Evolutionary conservation across 2,113 vertebrate genomes (phyloP), one percentile per base, ranked within the genome.

Genomic region (Struthidea cinerea): DNA sequence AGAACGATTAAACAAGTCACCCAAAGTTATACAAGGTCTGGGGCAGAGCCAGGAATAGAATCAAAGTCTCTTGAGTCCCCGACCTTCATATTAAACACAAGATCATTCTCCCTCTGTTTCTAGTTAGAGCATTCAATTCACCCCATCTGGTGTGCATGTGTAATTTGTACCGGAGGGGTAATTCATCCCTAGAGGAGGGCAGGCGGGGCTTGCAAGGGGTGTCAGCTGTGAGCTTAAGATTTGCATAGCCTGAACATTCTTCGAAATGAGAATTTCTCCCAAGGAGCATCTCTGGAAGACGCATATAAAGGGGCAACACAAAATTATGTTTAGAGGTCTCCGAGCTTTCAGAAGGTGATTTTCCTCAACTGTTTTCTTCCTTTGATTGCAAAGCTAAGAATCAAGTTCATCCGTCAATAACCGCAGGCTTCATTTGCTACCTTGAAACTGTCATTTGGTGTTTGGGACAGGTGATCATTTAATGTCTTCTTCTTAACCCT

Each of bases 21-120:
- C 95, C 94, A 96, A 96, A 97, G 94, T 96, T 96, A 96, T 95
- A 94, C 96, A 96, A 97, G 92, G 94, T 95, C 94, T 96, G 93
- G 87, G 93, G 82, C 85, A 96, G 79, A 93, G 85, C 95, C 93
- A 97, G 92, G 85, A 96, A 96, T 94, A 96, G 94, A 94, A 96
- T 88, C 87, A 96, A 95, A 96, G 90, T 83, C 96, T 97, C 94
- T 84, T 59, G 89, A 94, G 93, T 94, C 93, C 87, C 90, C 91
- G 93, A 96, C 94, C 92, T 97, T 96, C 93, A 94, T 94, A 94
- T 94, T 96, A 97, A 97, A 95, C 59, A 96, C 94, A 96, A 96
- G 94, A 96, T 94, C 95, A 90, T 96, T 95, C 84, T 96, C 81
- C 91, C 91, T 97, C 94, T 96, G 61, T 96, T 96, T 82, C 94